These are phyloP conservation scores for Thelaira solivaga DNA, from an alignment of 2,888 invertebrate genomes.

Conservation along the genomic window DNA sequence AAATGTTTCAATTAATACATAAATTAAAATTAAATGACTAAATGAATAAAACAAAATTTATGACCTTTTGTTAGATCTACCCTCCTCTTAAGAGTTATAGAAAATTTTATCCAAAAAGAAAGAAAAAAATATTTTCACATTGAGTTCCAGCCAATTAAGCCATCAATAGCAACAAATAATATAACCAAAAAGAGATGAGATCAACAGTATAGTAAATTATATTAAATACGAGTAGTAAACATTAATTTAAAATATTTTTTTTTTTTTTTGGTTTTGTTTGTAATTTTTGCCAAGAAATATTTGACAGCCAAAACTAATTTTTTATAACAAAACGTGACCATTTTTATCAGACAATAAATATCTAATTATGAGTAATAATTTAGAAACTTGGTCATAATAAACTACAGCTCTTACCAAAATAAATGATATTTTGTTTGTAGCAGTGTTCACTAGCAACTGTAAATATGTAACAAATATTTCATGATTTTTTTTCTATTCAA, in stretches of 20 bases:
- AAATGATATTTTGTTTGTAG: background rate
- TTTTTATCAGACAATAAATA: slow-evolving; percentile 53
- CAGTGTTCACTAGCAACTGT: background rate
- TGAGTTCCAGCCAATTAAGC: slow-evolving; percentile 48
- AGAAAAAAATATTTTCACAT: background rate
- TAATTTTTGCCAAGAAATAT: background rate
- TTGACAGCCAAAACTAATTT: slow-evolving; percentile 54
- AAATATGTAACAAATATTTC: slow-evolving; percentile 26
- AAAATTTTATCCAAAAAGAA: background rate
- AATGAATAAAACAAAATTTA: slow-evolving; percentile 56
- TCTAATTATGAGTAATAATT: slow-evolving; percentile 60
- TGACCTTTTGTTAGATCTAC: background rate
- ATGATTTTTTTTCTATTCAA: background rate
- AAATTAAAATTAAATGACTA: slow-evolving; percentile 69
- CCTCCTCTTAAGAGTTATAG: background rate
- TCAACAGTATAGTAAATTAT: slow-evolving; percentile 45
- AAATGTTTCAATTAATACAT: slow-evolving; percentile 73
- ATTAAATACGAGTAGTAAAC: slow-evolving; percentile 2
- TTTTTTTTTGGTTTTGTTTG: too few relatives aligned
- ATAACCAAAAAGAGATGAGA: slow-evolving; percentile 1
- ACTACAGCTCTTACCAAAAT: background rate
- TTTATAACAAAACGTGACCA: slow-evolving; percentile 50
- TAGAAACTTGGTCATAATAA: slow-evolving; percentile 41
- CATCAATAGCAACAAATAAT: slow-evolving; percentile 45
- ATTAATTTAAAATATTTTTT: slow-evolving; percentile 18